These are phyloP conservation scores for Antennarius striatus DNA, from an alignment of 2,113 vertebrate genomes.

Conservation along the genomic window DNA sequence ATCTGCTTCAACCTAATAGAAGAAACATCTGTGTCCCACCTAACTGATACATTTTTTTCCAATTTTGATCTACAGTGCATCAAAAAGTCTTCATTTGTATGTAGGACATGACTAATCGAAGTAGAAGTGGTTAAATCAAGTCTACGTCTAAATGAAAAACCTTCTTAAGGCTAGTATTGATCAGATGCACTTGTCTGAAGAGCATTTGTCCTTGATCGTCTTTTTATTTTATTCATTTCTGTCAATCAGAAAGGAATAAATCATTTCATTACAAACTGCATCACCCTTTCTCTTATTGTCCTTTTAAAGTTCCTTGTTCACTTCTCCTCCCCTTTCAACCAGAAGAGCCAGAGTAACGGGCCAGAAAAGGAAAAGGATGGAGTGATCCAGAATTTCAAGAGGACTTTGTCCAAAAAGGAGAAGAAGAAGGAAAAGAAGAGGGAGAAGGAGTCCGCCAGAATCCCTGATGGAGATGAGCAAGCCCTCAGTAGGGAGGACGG, in stretches of 20 bases:
- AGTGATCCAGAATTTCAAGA: constrained; percentile 97
- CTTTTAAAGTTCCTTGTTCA: not conserved
- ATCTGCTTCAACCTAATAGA: too few relatives aligned
- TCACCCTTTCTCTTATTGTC: not conserved
- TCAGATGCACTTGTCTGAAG: too few relatives aligned
- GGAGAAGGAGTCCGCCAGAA: constrained; percentile 88
- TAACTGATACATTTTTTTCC: too few relatives aligned
- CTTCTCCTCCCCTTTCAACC: constrained; percentile 4
- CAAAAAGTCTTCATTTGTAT: too few relatives aligned
- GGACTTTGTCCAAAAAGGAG: constrained; percentile 97
- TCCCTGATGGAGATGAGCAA: constrained; percentile 87
- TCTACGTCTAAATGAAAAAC: too few relatives aligned
- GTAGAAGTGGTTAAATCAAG: too few relatives aligned
- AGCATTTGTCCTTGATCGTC: too few relatives aligned
- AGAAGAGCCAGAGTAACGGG: constrained; percentile 96
- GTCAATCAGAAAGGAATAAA: not conserved
- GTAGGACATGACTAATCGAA: too few relatives aligned
- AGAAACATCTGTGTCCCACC: too few relatives aligned
- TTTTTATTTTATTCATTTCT: too few relatives aligned
- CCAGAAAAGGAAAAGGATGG: constrained; percentile 98
- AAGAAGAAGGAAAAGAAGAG: constrained; percentile 96
- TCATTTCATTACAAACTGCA: not conserved
- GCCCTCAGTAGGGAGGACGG: constrained; percentile 84
- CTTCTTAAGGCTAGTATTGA: too few relatives aligned
- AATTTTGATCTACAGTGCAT: too few relatives aligned